Evolutionary conservation across 2,113 vertebrate species (phyloP).

Genomic region (Rhinopomastus cyanomelas): DNA sequence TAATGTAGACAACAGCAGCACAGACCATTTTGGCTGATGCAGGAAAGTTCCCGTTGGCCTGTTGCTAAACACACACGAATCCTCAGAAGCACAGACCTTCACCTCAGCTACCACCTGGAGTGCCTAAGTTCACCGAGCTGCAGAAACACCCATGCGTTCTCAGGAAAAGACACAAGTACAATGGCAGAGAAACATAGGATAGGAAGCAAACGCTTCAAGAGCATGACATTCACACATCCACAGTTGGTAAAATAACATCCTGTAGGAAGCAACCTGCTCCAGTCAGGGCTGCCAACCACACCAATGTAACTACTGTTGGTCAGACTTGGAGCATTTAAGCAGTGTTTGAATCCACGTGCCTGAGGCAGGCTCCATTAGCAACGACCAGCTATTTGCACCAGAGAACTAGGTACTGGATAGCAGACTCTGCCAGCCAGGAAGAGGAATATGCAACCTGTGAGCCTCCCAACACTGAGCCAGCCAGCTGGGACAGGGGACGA

Average conservation of each 20-base stretch:
- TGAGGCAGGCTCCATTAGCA: neutral
- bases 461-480: neutral
- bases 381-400: neutral
- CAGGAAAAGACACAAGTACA: neutral
- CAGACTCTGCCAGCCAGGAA: neutral
- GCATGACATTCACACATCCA: neutral
- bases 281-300: neutral
- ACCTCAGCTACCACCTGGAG: accelerated
- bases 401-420: neutral
- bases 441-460: neutral
- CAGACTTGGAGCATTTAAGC: neutral
- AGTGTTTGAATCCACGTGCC: neutral
- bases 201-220: neutral
- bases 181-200: neutral
- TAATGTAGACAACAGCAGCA: neutral
- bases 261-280: neutral
- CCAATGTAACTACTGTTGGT: accelerated
- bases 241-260: neutral
- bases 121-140: accelerated
- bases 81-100: neutral
- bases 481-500: neutral
- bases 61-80: neutral
- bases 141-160: neutral
- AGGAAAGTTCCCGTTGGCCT: neutral
- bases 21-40: neutral